These are phyloP conservation scores for Poeciliopsis paucimaculata DNA, from an alignment of 2,797 vertebrate genomes.

Conservation along the genomic window DNA sequence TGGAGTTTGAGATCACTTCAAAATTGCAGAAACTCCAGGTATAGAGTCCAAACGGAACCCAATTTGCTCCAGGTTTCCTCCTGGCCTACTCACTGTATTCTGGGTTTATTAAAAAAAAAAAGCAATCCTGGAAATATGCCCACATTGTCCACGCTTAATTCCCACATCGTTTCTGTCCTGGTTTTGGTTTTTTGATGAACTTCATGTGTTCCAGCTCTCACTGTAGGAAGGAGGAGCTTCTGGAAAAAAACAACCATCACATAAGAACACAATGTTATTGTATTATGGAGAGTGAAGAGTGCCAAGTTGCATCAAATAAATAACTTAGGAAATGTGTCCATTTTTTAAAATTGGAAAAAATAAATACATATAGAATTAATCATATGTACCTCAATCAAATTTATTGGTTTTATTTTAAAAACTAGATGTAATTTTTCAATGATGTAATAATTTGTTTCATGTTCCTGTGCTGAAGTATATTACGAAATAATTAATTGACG, in stretches of 20 bases:
- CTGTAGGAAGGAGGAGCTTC: conserved; percentile 92
- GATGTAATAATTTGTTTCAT: no score
- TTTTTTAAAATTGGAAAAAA: no score
- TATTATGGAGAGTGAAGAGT: no score
- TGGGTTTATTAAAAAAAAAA: background rate
- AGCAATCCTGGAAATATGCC: background rate
- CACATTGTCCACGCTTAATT: background rate
- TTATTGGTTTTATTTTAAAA: no score
- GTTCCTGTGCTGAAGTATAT: no score
- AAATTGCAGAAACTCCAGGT: background rate
- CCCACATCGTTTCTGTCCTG: background rate
- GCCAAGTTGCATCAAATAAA: no score
- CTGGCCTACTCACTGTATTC: background rate
- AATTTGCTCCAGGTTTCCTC: background rate
- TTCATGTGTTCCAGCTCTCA: conserved; percentile 85
- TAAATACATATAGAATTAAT: no score
- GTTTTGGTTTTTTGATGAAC: conserved; percentile 6
- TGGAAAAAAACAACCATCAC: conserved; percentile 64
- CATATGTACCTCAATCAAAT: no score
- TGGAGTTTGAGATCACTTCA: background rate
- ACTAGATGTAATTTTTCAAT: no score
- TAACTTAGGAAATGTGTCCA: no score
- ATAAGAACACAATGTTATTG: background rate
- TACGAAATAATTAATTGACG: no score
- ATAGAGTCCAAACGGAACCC: background rate